Percentiles rank a stretch among this genome's conserved stretches.
These are phyloP conservation scores for Rhynchonycteris naso DNA, from an alignment of 2,797 vertebrate species.

Conservation along the genomic window DNA sequence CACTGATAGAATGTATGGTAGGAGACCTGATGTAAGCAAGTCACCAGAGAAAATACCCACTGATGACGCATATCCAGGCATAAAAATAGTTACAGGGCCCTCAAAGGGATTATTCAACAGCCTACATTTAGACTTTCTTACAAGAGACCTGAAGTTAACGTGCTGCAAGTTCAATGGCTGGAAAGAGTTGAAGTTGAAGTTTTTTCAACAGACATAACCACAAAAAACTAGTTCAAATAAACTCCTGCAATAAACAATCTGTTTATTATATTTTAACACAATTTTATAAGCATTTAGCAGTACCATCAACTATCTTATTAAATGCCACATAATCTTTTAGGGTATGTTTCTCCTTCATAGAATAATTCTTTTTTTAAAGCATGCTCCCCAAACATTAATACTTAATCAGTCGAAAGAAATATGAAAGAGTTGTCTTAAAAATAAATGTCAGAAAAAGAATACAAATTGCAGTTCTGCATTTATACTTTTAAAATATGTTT, in stretches of 20 bases:
- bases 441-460: slow-evolving; percentile 21
- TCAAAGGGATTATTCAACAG: slow-evolving; percentile 98
- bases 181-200: slow-evolving; percentile 84
- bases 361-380: slow-evolving; percentile 15
- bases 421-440: not conserved
- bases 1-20: slow-evolving; percentile 95
- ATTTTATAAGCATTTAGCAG: slow-evolving; percentile 75
- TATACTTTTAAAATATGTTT: slow-evolving; percentile 46
- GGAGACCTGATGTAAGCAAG: slow-evolving; percentile 99
- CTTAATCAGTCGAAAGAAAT: slow-evolving; percentile 55
- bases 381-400: slow-evolving; percentile 58
- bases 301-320: slow-evolving; percentile 71
- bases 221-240: slow-evolving; percentile 86
- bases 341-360: slow-evolving; percentile 60
- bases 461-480: not conserved
- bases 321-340: slow-evolving; percentile 56
- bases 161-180: slow-evolving; percentile 84
- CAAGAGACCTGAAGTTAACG: slow-evolving; percentile 88
- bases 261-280: slow-evolving; percentile 82
- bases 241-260: slow-evolving; percentile 81
- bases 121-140: slow-evolving; percentile 97
- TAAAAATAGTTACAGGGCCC: slow-evolving; percentile 99
- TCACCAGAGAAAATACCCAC: slow-evolving; percentile 99
- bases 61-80: slow-evolving; percentile 99
- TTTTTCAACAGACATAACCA: slow-evolving; percentile 85